Percentiles rank a stretch among this genome's conserved stretches.
These are phyloP conservation scores for Notothenia rossii DNA, from an alignment of 2,113 vertebrate species.

Conservation along the genomic window DNA sequence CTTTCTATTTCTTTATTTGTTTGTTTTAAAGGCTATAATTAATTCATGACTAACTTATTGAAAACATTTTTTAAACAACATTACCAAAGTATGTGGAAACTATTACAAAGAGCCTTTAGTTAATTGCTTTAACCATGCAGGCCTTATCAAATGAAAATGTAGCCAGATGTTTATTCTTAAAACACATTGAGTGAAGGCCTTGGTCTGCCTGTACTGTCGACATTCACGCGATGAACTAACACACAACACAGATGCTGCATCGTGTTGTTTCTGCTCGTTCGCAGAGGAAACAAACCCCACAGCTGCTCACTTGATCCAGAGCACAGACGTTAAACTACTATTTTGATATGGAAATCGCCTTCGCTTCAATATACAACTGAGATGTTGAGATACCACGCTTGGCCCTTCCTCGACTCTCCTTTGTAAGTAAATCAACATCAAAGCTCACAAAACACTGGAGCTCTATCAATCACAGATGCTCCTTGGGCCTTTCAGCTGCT, in stretches of 20 bases:
- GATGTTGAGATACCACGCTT: conserved; percentile 10
- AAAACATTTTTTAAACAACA: not conserved
- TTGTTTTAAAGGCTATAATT: no score
- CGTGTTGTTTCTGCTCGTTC: not conserved
- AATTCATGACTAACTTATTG: no score
- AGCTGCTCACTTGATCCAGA: not conserved
- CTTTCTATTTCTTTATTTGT: no score
- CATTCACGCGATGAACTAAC: not conserved
- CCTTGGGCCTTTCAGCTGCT: conserved; percentile 31
- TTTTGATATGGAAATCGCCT: conserved; percentile 18
- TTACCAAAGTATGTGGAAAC: not conserved
- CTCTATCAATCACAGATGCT: conserved; percentile 64
- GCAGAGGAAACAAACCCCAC: conserved; percentile 1
- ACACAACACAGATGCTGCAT: not conserved
- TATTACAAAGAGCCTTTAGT: not conserved
- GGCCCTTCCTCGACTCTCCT: conserved; percentile 24
- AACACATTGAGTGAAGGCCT: not conserved
- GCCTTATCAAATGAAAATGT: no score
- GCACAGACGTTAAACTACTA: conserved; percentile 3
- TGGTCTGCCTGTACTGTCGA: not conserved
- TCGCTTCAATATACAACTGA: conserved; percentile 15
- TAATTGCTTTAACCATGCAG: not conserved
- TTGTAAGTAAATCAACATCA: conserved; percentile 55
- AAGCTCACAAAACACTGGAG: conserved; percentile 24
- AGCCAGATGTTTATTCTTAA: not conserved